These are phyloP conservation scores for Micromussa lordhowensis DNA, from an alignment of 92 coral and sea anemone genomes.

Conservation along the genomic window DNA sequence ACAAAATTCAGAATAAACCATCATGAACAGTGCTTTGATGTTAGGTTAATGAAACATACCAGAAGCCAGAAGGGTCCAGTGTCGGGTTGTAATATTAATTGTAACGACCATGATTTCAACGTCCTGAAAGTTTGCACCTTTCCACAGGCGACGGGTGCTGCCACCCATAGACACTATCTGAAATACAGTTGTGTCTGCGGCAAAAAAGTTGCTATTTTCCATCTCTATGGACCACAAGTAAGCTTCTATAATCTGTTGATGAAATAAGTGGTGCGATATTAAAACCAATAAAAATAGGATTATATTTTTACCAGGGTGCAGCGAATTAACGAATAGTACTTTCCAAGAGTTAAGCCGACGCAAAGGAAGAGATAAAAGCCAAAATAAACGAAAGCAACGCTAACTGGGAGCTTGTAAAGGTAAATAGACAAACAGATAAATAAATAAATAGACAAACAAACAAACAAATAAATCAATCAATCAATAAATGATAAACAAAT, in stretches of 20 bases:
- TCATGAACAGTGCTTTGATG: background rate
- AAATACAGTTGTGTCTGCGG: too few relatives aligned
- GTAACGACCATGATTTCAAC: slow-evolving; percentile 43
- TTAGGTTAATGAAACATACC: slow-evolving; percentile 19
- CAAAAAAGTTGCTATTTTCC: slow-evolving; percentile 34
- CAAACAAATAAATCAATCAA: background rate
- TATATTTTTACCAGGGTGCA: background rate
- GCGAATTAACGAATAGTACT: too few relatives aligned
- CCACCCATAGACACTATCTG: too few relatives aligned
- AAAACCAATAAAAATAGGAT: background rate
- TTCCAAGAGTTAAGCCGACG: too few relatives aligned
- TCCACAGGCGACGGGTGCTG: slow-evolving; percentile 64
- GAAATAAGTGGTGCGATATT: background rate
- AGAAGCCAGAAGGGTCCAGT: slow-evolving; percentile 61
- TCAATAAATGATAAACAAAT: background rate
- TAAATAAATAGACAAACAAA: background rate
- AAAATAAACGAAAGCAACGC: background rate
- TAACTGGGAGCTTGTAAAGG: background rate
- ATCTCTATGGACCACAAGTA: slow-evolving; percentile 48
- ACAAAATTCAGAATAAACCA: background rate
- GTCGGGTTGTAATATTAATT: slow-evolving; percentile 39
- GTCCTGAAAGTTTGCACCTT: slow-evolving; percentile 19
- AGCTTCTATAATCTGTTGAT: slow-evolving; percentile 58
- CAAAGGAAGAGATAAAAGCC: too few relatives aligned
- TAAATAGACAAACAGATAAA: background rate